Conservation (phyloP, 35 echinoderm and acorn worm species). For the Ophioderma brevispina region DNA sequence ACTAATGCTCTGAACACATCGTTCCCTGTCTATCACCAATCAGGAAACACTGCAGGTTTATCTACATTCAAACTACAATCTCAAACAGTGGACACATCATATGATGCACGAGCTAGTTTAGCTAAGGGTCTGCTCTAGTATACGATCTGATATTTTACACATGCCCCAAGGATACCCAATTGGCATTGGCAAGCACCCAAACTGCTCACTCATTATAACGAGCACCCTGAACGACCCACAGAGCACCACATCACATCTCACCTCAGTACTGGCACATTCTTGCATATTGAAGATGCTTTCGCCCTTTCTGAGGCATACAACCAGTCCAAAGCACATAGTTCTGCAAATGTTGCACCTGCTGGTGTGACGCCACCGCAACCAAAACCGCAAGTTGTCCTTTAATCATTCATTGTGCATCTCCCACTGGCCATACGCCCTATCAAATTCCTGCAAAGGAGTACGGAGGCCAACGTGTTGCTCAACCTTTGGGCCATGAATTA, state of each 20-base stretch:
- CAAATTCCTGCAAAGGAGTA: background rate
- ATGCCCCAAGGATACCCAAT: background rate
- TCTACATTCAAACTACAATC: background rate
- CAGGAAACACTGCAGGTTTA: background rate
- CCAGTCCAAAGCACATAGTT: background rate
- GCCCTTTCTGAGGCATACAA: background rate
- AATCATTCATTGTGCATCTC: background rate
- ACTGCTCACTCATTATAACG: background rate
- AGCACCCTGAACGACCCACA: background rate
- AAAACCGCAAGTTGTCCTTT: background rate
- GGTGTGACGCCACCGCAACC: background rate
- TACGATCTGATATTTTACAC: background rate
- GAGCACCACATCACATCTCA: background rate
- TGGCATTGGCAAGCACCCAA: background rate
- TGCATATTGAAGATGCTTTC: background rate
- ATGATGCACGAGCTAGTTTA: background rate
- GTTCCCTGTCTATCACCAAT: background rate
- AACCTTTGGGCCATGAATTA: background rate
- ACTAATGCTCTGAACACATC: background rate
- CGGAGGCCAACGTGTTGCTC: background rate
- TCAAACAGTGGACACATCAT: background rate
- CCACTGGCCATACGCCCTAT: background rate
- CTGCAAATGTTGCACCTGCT: background rate
- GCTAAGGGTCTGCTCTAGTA: background rate
- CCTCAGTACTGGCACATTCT: background rate